Evolutionary conservation across 1,140 invertebrate genomes (phyloP), one percentile per base, ranked within the genome.

Genomic region (Pachyrhynchus sulphureomaculatus): DNA sequence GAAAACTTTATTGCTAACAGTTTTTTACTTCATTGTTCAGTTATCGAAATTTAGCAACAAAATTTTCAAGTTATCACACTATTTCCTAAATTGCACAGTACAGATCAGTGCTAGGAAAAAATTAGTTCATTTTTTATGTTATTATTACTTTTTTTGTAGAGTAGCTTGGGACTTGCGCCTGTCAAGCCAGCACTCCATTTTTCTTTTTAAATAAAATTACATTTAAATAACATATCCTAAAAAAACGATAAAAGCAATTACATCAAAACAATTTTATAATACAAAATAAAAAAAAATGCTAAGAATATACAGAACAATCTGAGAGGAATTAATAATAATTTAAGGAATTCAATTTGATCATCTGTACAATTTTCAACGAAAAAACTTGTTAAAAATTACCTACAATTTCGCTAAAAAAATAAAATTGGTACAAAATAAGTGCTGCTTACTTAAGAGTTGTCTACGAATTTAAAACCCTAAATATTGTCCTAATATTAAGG

Each of bases 141-240:
- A 26, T 47, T 44, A 54, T n/a, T n/a, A 45, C 24, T 57, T 62
- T 36, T 47, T 56, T 61, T 55, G 48, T 34, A 61, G 60, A 70
- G 61, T 56, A 59, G 59, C 66, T 66, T 33, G 32, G 21, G 60
- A 68, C 70, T 71, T 71, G 66, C 62, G 39, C 66, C 60, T 39
- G 68, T 67, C 68, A 71, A 71, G 70, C 59, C 53, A 67, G 68
- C 54, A 61, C 66, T 71, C 68, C 36, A 53, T 55, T 55, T 44
- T 44, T 44, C 12, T 20, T 44, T 61, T 53, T 42, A 45, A 56
- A 62, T 55, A 37, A 55, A 62, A 45, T 26, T 55, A 39, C 15
- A 29, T 39, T 37, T 48, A 52, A 47, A 37, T 48, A 48, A 41
- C 24, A 21, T 58, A 36, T 20, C 10, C 13, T 45, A 41, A 36